These are phyloP conservation scores for Protophormia terraenovae DNA, from an alignment of 2,888 invertebrate genomes.

Conservation along the genomic window DNA sequence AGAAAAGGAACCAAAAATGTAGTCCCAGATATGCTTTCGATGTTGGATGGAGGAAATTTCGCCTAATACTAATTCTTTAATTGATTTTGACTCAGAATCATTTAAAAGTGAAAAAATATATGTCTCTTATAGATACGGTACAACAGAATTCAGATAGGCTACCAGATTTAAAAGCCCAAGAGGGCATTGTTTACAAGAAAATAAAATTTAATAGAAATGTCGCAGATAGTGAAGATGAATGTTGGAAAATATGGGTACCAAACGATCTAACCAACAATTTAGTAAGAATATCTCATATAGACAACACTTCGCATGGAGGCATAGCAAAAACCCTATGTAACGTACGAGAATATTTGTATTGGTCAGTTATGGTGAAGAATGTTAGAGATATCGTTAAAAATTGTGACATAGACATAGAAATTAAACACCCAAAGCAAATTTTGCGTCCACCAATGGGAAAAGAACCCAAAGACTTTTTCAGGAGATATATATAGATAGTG, in stretches of 20 bases:
- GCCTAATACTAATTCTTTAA: not conserved
- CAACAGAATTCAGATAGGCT: slow-evolving; percentile 5
- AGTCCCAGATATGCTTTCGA: slow-evolving; percentile 6
- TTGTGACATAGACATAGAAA: not conserved
- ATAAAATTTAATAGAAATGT: not conserved
- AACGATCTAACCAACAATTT: not conserved
- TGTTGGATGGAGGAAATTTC: not conserved
- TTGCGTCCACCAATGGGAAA: not conserved
- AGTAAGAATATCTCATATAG: not conserved
- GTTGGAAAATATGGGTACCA: slow-evolving; percentile 6
- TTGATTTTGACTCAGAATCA: not conserved
- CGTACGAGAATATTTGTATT: not conserved
- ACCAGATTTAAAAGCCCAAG: not conserved
- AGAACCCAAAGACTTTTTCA: not conserved
- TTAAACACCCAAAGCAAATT: not conserved
- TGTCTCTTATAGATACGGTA: not conserved
- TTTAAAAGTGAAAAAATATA: not conserved
- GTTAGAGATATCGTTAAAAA: not conserved
- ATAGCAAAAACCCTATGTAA: not conserved
- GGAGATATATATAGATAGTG: not conserved
- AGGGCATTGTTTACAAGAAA: not conserved
- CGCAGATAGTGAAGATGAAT: not conserved
- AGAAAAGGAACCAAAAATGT: not conserved
- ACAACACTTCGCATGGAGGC: not conserved
- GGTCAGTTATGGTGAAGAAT: not conserved